phyloP scores from a whole-genome alignment of 2,113 vertebrate species.

The Plecotus auritus region DNA sequence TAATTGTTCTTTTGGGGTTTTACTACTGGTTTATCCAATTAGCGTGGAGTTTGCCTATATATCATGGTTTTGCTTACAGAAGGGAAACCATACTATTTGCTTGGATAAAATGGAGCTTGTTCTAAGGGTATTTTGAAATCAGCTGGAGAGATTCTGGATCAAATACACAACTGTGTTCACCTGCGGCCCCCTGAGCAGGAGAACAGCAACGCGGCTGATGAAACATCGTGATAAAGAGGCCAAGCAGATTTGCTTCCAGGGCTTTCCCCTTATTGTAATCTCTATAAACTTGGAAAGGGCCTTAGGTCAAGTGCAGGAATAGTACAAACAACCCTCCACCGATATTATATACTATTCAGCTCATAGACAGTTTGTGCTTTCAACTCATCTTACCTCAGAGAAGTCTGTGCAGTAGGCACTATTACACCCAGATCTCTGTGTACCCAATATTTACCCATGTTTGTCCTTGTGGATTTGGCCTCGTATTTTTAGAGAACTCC shows the following conservation, averaged over 20 bases:
- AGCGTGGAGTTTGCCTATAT: constrained; percentile 73
- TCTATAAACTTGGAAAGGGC: background rate
- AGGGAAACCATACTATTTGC: constrained; percentile 63
- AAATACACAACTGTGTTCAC: background rate
- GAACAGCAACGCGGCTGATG: background rate
- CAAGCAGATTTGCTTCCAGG: background rate
- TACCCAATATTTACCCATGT: background rate
- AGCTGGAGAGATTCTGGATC: background rate
- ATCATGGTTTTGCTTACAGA: constrained; percentile 74
- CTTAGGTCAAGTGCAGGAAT: background rate
- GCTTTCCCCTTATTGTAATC: background rate
- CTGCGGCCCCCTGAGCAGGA: background rate
- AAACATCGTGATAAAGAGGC: background rate
- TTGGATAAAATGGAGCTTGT: constrained; percentile 48
- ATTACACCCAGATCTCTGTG: background rate
- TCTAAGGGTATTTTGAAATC: constrained; percentile 36
- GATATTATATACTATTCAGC: background rate
- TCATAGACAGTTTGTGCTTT: background rate
- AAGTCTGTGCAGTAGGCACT: background rate
- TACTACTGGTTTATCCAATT: constrained; percentile 81
- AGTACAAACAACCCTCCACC: background rate
- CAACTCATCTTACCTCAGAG: background rate
- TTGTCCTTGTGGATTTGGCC: background rate
- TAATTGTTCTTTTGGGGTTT: constrained; percentile 81
- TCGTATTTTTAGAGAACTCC: background rate